A percentile compares a stretch with the other conserved stretches of the same genome.
These are phyloP conservation scores for Phyllotreta striolata DNA, from an alignment of 2,888 invertebrate species.

Conservation along the genomic window DNA sequence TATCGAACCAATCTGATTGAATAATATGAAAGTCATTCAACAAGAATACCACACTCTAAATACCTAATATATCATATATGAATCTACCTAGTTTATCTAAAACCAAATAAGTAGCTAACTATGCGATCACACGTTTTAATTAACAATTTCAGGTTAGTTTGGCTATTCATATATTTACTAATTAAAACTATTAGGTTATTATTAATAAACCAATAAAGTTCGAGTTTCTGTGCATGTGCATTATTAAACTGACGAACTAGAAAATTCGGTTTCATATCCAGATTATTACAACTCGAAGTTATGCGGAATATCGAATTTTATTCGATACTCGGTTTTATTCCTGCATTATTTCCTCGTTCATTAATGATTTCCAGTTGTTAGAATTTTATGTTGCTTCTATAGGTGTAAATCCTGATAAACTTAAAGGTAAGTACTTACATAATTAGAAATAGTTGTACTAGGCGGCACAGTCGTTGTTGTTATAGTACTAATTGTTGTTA, in stretches of 20 bases:
- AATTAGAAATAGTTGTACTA: slow-evolving; percentile 44
- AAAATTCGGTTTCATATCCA: slow-evolving; percentile 9
- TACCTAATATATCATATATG: too few relatives aligned
- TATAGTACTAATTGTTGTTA: slow-evolving; percentile 48
- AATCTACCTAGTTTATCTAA: too few relatives aligned
- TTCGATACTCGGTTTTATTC: neutral
- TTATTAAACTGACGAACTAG: slow-evolving; percentile 8
- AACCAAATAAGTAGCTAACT: too few relatives aligned
- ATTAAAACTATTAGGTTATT: slow-evolving; percentile 9
- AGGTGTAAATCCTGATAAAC: neutral
- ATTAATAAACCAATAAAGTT: slow-evolving; percentile 7
- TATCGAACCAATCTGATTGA: too few relatives aligned
- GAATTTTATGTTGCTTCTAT: neutral
- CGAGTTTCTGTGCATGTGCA: neutral
- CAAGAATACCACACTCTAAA: too few relatives aligned
- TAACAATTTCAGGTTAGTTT: neutral
- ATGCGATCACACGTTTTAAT: neutral
- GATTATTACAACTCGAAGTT: neutral
- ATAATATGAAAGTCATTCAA: too few relatives aligned
- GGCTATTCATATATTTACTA: neutral
- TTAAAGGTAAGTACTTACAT: slow-evolving; percentile 38
- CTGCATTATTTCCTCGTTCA: too few relatives aligned
- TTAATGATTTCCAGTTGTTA: too few relatives aligned
- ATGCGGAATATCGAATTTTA: slow-evolving; percentile 5
- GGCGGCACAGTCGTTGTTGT: slow-evolving; percentile 44